Percentiles rank a stretch among this genome's conserved stretches.
Evolutionary conservation across 2,797 vertebrate species (phyloP).

Genomic region (Rhinatrema bivittatum): DNA sequence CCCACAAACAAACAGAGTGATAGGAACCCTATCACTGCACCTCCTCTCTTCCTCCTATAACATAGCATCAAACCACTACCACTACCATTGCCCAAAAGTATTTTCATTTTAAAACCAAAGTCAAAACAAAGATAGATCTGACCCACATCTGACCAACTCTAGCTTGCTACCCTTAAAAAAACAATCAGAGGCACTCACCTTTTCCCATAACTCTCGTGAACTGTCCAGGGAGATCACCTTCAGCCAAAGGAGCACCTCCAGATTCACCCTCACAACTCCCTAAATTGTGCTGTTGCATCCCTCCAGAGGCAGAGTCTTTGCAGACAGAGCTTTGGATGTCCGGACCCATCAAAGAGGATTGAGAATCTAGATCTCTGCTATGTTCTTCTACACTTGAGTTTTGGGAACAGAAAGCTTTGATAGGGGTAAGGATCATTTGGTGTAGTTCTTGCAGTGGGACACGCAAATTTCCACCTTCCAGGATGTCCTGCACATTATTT

Average conservation of each 20-base stretch:
- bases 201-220: constrained; percentile 97
- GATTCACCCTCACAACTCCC: constrained; percentile 77
- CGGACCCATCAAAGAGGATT: constrained; percentile 58
- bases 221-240: constrained; percentile 88
- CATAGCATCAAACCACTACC: too few species aligned
- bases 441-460: constrained; percentile 88
- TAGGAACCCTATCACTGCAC: too few species aligned
- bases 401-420: constrained; percentile 74
- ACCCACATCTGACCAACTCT: too few species aligned
- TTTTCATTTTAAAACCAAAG: too few species aligned
- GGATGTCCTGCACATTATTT: constrained; percentile 66
- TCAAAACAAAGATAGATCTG: too few species aligned
- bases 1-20: too few species aligned
- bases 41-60: too few species aligned
- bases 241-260: constrained; percentile 61
- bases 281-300: constrained; percentile 67
- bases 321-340: constrained; percentile 43
- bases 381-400: constrained; percentile 55
- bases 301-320: constrained; percentile 53
- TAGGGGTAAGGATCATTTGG: constrained; percentile 94
- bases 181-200: constrained; percentile 74
- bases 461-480: constrained; percentile 87
- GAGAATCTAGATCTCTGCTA: constrained; percentile 43
- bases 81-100: too few species aligned
- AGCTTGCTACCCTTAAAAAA: too few species aligned